Base-by-base conservation (phyloP, 1,140 invertebrate genomes). In the Polyergus mexicanus region DNA sequence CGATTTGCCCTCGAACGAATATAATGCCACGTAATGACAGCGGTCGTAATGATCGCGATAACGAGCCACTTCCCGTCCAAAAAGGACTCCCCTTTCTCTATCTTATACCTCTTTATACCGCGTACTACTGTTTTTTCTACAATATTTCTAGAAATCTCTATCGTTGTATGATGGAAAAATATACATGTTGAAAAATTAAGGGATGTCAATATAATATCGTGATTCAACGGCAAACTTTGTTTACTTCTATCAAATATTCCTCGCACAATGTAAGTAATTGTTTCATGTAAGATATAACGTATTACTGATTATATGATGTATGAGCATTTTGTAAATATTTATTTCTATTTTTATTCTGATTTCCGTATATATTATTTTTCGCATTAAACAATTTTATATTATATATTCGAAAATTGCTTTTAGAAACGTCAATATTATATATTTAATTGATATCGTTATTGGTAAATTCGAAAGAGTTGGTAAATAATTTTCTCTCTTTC, bases 51-150 rank as follows among this genome's bases (percentile, higher is more conserved):
- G 89, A 87, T 78, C 28, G 69, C 72, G 88, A 90, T 90, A 90
- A 90, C 89, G 88, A 90, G 89, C 89, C 86, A 90, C 88, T 90
- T 89, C 86, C 89, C 75, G 75, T 90, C 38, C 71, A 60, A 90
- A 85, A 85, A 89, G 76, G 41, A 41, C 25, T 32, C 32, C 22
- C 22, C 51, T 81, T 38, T 74, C 19, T 56, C 22, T 41, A 10
- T 58, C 35, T 80, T 80, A 19, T 7, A n/a, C n/a, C 16, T 56
- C 19, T 41, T 44, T 54, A 44, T 10, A 66, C 38, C n/a, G 47
- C 47, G 35, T 58, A 81, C 62, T 56, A 25, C 47, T 56, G 47
- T 58, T 58, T 72, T 72, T 60, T 41, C 19, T 44, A 28, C 19
- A 22, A 25, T 32, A 19, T 16, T 32, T 32, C 22, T 44, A 44